A percentile compares a stretch with the other conserved stretches of the same genome.
Evolutionary conservation across 2,797 vertebrate genomes (phyloP).

Genomic region (Micrastur ruficollis): DNA sequence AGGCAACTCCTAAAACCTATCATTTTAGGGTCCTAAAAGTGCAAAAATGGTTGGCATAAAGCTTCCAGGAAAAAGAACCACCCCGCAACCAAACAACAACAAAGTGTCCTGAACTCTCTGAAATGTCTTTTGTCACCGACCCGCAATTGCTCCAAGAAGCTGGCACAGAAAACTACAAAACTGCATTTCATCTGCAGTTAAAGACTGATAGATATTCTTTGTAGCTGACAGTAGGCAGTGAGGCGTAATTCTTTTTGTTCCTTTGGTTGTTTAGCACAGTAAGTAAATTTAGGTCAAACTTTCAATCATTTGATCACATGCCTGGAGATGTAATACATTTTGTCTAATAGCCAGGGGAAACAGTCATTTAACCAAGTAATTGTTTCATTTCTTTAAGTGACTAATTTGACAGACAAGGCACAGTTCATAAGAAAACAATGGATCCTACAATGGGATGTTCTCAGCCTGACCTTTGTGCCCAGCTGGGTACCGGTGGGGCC

Average conservation of each 20-base stretch:
- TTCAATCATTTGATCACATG: slow-evolving; percentile 1
- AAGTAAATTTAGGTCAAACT: slow-evolving; percentile 56
- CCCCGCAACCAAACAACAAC: neutral
- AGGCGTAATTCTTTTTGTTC: neutral
- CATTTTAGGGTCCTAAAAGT: neutral
- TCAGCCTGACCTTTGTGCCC: neutral
- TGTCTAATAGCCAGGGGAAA: slow-evolving; percentile 24
- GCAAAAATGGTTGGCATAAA: neutral
- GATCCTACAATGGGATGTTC: neutral
- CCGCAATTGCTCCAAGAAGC: neutral
- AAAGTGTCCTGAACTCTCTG: neutral
- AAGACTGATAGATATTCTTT: neutral
- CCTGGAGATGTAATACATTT: slow-evolving; percentile 1
- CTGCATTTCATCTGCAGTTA: slow-evolving; percentile 30
- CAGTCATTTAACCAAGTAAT: slow-evolving; percentile 20
- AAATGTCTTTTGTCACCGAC: slow-evolving; percentile 18
- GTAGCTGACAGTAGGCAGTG: slow-evolving; percentile 19
- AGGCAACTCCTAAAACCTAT: neutral
- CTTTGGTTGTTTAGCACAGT: slow-evolving; percentile 5
- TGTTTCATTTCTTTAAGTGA: slow-evolving; percentile 10
- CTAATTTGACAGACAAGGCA: neutral
- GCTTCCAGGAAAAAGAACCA: neutral
- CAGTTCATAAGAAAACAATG: neutral
- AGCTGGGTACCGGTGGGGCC: neutral
- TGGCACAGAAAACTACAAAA: neutral